phyloP scores from a whole-genome alignment of 2,797 vertebrate genomes.

The Falco biarmicus region DNA sequence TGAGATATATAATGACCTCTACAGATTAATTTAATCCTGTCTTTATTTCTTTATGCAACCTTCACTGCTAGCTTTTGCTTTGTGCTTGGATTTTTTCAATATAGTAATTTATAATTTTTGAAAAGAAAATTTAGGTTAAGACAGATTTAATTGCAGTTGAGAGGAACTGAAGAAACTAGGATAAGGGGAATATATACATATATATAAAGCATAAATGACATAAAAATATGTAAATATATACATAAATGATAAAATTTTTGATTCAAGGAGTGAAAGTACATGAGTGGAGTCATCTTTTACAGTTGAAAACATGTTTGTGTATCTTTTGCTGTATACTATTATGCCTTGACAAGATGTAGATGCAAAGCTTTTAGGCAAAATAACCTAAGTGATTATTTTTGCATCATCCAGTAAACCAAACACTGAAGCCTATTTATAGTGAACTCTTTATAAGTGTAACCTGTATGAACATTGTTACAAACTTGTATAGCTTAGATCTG shows the following conservation, averaged over 20 bases:
- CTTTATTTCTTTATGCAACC: background rate
- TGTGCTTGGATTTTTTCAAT: background rate
- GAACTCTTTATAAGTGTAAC: background rate
- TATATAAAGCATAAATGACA: background rate
- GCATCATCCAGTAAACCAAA: background rate
- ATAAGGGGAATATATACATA: background rate
- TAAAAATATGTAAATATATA: background rate
- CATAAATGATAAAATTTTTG: background rate
- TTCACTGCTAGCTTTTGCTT: background rate
- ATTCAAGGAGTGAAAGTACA: background rate
- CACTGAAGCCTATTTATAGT: background rate
- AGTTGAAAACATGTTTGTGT: background rate
- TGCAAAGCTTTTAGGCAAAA: background rate
- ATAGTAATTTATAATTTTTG: background rate
- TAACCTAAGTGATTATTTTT: background rate
- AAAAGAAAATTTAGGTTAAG: background rate
- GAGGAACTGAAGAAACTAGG: background rate
- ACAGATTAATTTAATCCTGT: background rate
- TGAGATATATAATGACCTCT: background rate
- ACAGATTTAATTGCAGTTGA: background rate
- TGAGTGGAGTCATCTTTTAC: background rate
- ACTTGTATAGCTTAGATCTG: background rate
- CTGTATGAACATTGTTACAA: background rate
- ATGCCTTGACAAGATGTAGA: background rate
- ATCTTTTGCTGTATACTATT: background rate